Evolutionary conservation across 2,888 invertebrate genomes (phyloP).

Genomic region (Magallana nippona): DNA sequence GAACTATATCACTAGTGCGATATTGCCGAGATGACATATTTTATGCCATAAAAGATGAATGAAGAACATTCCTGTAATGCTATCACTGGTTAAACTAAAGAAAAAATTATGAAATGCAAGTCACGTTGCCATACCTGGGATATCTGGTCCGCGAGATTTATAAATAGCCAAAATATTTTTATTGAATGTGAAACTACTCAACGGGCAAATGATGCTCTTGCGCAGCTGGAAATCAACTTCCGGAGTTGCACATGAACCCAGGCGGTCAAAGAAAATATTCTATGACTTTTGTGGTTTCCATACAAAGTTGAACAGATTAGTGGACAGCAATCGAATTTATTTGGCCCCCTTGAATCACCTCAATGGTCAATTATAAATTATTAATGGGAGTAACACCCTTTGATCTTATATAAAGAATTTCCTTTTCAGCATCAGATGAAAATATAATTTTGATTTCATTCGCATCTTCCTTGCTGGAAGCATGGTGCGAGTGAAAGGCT

Average conservation of each 20-base stretch:
- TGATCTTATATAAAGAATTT: conserved; percentile 16
- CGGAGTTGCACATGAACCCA: conserved; percentile 44
- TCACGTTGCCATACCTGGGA: not conserved
- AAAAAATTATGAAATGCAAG: not conserved
- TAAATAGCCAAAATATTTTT: conserved; percentile 48
- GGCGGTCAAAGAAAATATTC: conserved; percentile 45
- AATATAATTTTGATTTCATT: conserved; percentile 33
- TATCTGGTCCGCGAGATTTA: not conserved
- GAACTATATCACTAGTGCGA: not conserved
- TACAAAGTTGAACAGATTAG: conserved; percentile 34
- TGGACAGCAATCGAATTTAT: conserved; percentile 38
- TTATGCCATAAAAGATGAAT: conserved; percentile 2
- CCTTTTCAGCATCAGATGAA: conserved; percentile 17
- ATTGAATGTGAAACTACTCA: conserved; percentile 43
- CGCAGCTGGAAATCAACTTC: conserved; percentile 49
- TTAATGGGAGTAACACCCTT: conserved; percentile 26
- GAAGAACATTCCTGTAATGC: not conserved
- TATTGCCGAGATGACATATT: not conserved
- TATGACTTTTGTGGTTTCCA: conserved; percentile 36
- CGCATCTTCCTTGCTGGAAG: conserved; percentile 11
- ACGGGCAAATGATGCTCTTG: conserved; percentile 46
- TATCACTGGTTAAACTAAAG: not conserved
- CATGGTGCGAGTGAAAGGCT: not conserved
- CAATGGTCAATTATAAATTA: conserved; percentile 39
- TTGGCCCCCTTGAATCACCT: conserved; percentile 29